Evolutionary conservation across 2,888 invertebrate species (phyloP).

Genomic region (Agonopterix arenella): DNA sequence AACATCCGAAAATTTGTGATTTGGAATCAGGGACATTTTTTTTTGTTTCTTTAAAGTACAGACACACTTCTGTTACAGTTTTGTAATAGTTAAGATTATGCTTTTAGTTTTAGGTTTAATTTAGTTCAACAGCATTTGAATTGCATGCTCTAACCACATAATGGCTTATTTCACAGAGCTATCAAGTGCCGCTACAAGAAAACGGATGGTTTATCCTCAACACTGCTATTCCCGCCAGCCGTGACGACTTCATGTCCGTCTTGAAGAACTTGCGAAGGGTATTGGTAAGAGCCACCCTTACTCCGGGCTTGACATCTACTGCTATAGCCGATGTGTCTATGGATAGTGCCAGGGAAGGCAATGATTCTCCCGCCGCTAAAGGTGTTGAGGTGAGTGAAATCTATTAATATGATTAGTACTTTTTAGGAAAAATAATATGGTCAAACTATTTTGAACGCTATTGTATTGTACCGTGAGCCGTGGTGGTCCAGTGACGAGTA

Average conservation of each 20-base stretch:
- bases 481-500: too few relatives aligned
- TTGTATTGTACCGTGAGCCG: too few relatives aligned
- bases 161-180: slow-evolving; percentile 54
- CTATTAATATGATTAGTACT: not conserved
- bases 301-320: slow-evolving; percentile 75
- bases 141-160: too few relatives aligned
- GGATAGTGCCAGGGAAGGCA: slow-evolving; percentile 81
- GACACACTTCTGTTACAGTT: not conserved
- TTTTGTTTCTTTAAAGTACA: not conserved
- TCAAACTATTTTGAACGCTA: not conserved
- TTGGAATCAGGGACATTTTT: too few relatives aligned
- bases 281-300: slow-evolving; percentile 87
- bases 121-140: not conserved
- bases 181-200: slow-evolving; percentile 81
- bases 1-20: too few relatives aligned
- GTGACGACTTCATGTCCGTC: slow-evolving; percentile 90
- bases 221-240: slow-evolving; percentile 58
- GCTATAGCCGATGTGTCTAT: slow-evolving; percentile 90
- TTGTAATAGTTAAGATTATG: not conserved
- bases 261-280: slow-evolving; percentile 89
- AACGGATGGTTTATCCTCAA: slow-evolving; percentile 76
- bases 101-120: not conserved
- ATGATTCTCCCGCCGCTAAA: slow-evolving; percentile 78
- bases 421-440: not conserved
- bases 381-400: slow-evolving; percentile 82